A percentile compares a stretch with the other conserved stretches of the same genome.
Evolutionary conservation across 2,888 invertebrate species (phyloP).

Genomic region (Chaitophorus viminalis): DNA sequence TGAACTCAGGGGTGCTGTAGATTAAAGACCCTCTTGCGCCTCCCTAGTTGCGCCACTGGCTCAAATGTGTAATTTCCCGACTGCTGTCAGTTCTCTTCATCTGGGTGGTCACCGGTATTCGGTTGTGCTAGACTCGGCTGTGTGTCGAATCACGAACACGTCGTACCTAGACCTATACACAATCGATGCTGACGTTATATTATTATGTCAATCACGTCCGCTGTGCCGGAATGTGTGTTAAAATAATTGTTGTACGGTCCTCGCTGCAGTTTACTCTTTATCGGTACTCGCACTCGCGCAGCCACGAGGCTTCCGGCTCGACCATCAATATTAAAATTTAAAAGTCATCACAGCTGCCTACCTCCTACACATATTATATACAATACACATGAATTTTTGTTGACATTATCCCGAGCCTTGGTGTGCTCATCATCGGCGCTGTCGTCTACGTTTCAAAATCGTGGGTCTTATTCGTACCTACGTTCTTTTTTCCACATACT

Average conservation of each 20-base stretch:
- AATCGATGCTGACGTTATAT: constrained; percentile 83
- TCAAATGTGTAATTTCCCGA: too few relatives aligned
- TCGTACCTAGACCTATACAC: too few relatives aligned
- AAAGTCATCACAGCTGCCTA: constrained; percentile 95
- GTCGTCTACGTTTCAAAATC: constrained; percentile 82
- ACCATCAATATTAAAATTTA: constrained; percentile 84
- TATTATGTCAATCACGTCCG: constrained; percentile 95
- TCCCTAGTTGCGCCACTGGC: too few relatives aligned
- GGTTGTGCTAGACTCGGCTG: constrained; percentile 94
- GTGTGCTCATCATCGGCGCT: constrained; percentile 90
- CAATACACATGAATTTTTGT: constrained; percentile 97
- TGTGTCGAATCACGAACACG: constrained; percentile 82
- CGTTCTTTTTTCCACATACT: constrained; percentile 92
- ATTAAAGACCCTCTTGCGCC: too few relatives aligned
- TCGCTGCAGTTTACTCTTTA: constrained; percentile 83
- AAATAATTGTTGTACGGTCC: too few relatives aligned
- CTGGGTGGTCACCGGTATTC: constrained; percentile 96
- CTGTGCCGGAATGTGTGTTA: constrained; percentile 90
- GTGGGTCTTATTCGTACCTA: constrained; percentile 98
- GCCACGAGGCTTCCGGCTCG: constrained; percentile 47
- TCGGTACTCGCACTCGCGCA: constrained; percentile 82
- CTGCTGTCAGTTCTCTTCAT: constrained; percentile 95
- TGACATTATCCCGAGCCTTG: constrained; percentile 90
- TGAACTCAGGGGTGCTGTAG: too few relatives aligned
- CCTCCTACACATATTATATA: too few relatives aligned